A percentile compares a stretch with the other conserved stretches of the same genome.
Evolutionary conservation across 2,797 vertebrate species (phyloP).

Genomic region (Ambastaia sidthimunki): DNA sequence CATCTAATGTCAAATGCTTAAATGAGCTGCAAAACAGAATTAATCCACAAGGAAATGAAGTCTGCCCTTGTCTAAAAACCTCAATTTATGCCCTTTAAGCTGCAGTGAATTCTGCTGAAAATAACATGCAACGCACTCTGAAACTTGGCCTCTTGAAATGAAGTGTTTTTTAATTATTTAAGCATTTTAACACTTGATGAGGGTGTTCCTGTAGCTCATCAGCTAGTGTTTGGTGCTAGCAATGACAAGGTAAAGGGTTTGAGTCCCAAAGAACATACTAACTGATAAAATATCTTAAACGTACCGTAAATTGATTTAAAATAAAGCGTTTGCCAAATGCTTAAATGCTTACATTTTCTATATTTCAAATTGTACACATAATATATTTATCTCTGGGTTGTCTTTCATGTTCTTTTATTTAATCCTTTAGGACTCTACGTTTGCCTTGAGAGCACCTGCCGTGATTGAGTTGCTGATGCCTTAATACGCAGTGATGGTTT

Average conservation of each 20-base stretch:
- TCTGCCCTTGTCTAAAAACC: constrained; percentile 43
- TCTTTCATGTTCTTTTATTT: constrained; percentile 30
- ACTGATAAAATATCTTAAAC: too few relatives aligned
- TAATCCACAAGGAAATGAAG: constrained; percentile 46
- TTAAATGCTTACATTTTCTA: constrained; percentile 10
- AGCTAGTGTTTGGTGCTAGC: too few relatives aligned
- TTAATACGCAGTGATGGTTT: constrained; percentile 28
- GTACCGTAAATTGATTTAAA: too few relatives aligned
- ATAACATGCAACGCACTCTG: constrained; percentile 35
- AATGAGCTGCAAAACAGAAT: constrained; percentile 50
- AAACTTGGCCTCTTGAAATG: background rate
- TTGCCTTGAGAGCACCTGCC: constrained; percentile 30
- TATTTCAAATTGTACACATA: constrained; percentile 33
- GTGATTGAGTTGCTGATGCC: constrained; percentile 28
- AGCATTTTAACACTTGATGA: background rate
- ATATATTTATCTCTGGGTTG: constrained; percentile 44
- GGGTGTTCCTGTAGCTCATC: background rate
- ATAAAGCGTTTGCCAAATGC: too few relatives aligned
- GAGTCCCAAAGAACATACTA: too few relatives aligned
- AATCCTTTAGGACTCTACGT: constrained; percentile 37
- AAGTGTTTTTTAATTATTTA: constrained; percentile 3
- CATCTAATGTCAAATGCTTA: constrained; percentile 24
- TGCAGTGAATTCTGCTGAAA: constrained; percentile 23
- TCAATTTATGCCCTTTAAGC: constrained; percentile 29
- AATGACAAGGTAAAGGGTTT: too few relatives aligned